Base-by-base conservation (phyloP, 2,113 vertebrate genomes). In the Petromus typicus region DNA sequence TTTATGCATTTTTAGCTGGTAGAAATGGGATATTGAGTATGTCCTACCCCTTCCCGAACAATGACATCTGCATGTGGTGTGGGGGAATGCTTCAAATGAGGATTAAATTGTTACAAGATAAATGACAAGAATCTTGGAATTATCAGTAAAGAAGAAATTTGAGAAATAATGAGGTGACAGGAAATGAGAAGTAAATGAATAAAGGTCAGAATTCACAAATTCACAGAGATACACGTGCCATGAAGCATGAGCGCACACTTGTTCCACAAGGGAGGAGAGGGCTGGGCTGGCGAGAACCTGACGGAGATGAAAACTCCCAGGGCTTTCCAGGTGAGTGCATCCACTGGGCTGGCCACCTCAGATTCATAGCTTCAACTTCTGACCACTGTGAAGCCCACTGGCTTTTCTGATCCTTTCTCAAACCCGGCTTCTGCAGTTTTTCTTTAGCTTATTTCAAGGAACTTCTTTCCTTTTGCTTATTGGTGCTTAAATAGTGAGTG, bases 1-100 rank as follows among this genome's bases (percentile, higher is more conserved):
- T 17, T 25, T 18, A 40, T 32, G 2, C 8, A 5, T 2, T n/a
- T 56, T 54, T 51, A 7, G 18, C 0, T 17, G 34, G 3, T 8
- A 13, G 4, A 23, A 75, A 9, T 3, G 30, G 10, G 37, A 37
- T 61, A 32, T 32, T 25, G 45, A 16, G 34, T 45, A 0, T n/a
- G 37, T 57, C 75, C 32, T 63, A 7, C 5, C 9, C 17, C 5
- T 7, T 48, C 48, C 27, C 13, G 43, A 76, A 17, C 7, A 5
- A 11, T 45, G 32, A 40, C 51, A 43, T 30, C 5, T n/a, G n/a
- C 2, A 2, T 34, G 59, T 37, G 1, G 12, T 56, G 45, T 10
- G 16, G 67, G 67, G 69, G 30, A 88, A 1, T 22, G 13, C 63
- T 54, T 67, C 23, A 78, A 63, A 2, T 43, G 3, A 78, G 11